A percentile compares a stretch with the other conserved stretches of the same genome.
phyloP scores from a whole-genome alignment of 2,113 vertebrate species.

The Pelvicachromis taeniatus region DNA sequence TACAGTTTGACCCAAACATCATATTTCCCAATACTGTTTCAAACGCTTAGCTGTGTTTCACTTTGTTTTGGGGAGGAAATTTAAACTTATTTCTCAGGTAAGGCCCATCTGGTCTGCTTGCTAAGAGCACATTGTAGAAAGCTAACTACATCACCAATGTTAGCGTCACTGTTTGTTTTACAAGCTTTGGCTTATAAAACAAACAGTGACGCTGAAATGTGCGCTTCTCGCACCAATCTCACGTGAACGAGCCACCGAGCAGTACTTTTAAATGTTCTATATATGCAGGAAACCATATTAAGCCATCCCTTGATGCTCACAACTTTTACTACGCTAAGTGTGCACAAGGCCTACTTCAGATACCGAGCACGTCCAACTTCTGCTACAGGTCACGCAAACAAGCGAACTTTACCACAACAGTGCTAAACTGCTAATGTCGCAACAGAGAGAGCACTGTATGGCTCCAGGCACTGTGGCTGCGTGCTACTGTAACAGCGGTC shows the following conservation, averaged over 20 bases:
- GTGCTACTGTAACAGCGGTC: not conserved
- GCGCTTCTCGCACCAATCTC: not conserved
- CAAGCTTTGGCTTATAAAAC: not conserved
- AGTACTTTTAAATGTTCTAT: not conserved
- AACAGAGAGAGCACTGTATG: not conserved
- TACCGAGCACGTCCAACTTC: constrained; percentile 64
- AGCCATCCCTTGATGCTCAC: constrained; percentile 11
- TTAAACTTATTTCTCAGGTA: not conserved
- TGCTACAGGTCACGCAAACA: constrained; percentile 60
- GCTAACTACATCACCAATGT: constrained; percentile 46
- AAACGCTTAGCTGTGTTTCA: not conserved
- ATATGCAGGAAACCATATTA: not conserved
- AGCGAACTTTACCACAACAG: constrained; percentile 17
- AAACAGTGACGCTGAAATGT: not conserved
- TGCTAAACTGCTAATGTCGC: not conserved
- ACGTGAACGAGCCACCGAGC: too few relatives aligned
- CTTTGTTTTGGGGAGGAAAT: not conserved
- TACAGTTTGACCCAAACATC: not conserved
- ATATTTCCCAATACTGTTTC: not conserved
- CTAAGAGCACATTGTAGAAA: constrained; percentile 42
- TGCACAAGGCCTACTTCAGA: constrained; percentile 64
- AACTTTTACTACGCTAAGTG: constrained; percentile 55
- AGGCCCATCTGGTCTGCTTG: constrained; percentile 25
- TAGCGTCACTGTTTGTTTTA: constrained; percentile 15
- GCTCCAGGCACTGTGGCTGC: not conserved